Evolutionary conservation across 2,888 invertebrate genomes (phyloP).

Genomic region (Hypercompe scribonia): DNA sequence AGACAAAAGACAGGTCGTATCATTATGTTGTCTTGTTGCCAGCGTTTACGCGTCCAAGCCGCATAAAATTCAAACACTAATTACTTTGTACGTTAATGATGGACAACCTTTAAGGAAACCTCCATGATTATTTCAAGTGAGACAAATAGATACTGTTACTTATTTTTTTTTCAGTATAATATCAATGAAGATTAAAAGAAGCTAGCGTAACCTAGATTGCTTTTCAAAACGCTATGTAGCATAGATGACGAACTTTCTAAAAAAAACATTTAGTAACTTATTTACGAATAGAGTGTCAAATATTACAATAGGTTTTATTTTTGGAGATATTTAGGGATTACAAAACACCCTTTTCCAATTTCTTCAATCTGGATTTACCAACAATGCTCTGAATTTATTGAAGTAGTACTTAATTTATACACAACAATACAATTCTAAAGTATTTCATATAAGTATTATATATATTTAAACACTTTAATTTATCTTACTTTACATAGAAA

Average conservation of each 20-base stretch:
- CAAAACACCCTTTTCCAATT: neutral
- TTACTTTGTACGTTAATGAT: slow-evolving; percentile 77
- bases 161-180: slow-evolving; percentile 28
- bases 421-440: neutral
- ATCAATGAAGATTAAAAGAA: slow-evolving; percentile 23
- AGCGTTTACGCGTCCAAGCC: slow-evolving; percentile 78
- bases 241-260: slow-evolving; percentile 9
- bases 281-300: neutral
- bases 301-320: neutral
- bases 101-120: slow-evolving; percentile 57
- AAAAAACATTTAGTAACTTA: slow-evolving; percentile 21
- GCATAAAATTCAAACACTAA: slow-evolving; percentile 78
- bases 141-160: slow-evolving; percentile 37
- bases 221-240: slow-evolving; percentile 24
- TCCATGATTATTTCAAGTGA: slow-evolving; percentile 57
- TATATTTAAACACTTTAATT: neutral
- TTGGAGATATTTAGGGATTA: too few relatives aligned
- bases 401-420: neutral
- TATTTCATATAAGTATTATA: neutral
- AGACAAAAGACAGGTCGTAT: slow-evolving; percentile 82
- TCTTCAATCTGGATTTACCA: neutral
- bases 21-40: slow-evolving; percentile 86
- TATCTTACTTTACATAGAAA: neutral
- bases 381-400: neutral
- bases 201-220: slow-evolving; percentile 16